Evolutionary conservation across 2,888 invertebrate genomes (phyloP).

Genomic region (Cheilosia vernalis): DNA sequence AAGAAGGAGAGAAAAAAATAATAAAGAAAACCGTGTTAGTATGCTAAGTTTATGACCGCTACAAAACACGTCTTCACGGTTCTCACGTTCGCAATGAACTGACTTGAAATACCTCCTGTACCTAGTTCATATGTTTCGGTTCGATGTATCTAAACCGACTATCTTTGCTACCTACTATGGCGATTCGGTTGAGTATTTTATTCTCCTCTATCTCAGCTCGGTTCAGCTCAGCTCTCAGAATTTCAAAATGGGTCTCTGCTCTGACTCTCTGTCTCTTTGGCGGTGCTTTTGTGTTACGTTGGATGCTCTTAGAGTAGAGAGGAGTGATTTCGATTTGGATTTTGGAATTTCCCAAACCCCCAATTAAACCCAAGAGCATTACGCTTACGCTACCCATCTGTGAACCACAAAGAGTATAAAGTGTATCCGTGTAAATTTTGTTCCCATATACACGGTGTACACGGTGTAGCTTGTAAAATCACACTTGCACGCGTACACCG

Average conservation of each 20-base stretch:
- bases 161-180: slow-evolving; percentile 60
- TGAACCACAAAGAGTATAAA: not conserved
- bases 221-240: not conserved
- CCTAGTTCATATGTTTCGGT: slow-evolving; percentile 78
- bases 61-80: slow-evolving; percentile 81
- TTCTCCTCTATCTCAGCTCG: not conserved
- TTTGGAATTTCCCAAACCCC: slow-evolving; percentile 17
- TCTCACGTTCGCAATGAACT: slow-evolving; percentile 83
- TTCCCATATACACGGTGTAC: slow-evolving; percentile 32
- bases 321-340: not conserved
- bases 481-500: slow-evolving; percentile 40
- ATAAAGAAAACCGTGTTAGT: slow-evolving; percentile 68
- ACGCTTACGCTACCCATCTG: not conserved
- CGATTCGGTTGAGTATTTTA: slow-evolving; percentile 32
- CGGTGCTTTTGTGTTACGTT: not conserved
- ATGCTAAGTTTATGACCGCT: slow-evolving; percentile 39
- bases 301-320: not conserved
- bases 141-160: slow-evolving; percentile 79
- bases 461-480: slow-evolving; percentile 39
- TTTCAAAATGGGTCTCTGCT: not conserved
- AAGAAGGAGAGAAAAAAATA: slow-evolving; percentile 36
- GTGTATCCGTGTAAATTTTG: slow-evolving; percentile 23
- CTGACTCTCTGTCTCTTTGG: not conserved
- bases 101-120: slow-evolving; percentile 78
- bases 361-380: slow-evolving; percentile 14